Conservation (phyloP, 2,888 invertebrate genomes). For the Calliphora vomitoria region DNA sequence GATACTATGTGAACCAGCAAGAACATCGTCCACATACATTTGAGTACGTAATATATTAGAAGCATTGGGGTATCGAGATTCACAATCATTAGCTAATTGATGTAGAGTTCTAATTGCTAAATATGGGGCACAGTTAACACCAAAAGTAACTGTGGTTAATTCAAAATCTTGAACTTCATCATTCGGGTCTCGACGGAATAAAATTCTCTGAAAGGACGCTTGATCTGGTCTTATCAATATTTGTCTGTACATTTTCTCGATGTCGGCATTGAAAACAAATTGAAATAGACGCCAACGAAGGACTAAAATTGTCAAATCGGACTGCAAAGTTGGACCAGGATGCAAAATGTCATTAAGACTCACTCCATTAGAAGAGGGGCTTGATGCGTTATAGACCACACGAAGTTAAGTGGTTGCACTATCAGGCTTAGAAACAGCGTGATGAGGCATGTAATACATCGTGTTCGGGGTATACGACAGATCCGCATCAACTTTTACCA, state of each 20-base stretch:
- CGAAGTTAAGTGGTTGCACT: conserved; percentile 15
- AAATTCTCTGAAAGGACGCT: neutral
- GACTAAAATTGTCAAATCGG: neutral
- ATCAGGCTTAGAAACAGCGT: conserved; percentile 20
- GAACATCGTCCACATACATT: conserved; percentile 43
- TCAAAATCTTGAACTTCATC: conserved; percentile 2
- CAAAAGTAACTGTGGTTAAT: neutral
- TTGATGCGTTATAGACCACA: conserved; percentile 30
- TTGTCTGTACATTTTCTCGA: no score
- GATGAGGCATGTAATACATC: conserved; percentile 33
- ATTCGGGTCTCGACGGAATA: conserved; percentile 6
- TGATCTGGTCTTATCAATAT: no score
- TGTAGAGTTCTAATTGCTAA: neutral
- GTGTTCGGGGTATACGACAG: neutral
- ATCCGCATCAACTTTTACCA: neutral
- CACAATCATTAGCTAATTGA: neutral
- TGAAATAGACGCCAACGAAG: conserved; percentile 31
- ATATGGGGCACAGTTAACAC: conserved; percentile 14
- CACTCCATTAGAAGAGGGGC: conserved; percentile 9
- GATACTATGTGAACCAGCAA: conserved; percentile 1
- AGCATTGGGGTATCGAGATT: neutral
- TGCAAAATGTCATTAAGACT: conserved; percentile 2
- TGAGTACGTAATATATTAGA: neutral
- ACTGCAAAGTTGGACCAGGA: neutral
- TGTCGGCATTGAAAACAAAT: no score